These are phyloP conservation scores for Clivina fossor DNA, from an alignment of 2,888 invertebrate species.

Conservation along the genomic window DNA sequence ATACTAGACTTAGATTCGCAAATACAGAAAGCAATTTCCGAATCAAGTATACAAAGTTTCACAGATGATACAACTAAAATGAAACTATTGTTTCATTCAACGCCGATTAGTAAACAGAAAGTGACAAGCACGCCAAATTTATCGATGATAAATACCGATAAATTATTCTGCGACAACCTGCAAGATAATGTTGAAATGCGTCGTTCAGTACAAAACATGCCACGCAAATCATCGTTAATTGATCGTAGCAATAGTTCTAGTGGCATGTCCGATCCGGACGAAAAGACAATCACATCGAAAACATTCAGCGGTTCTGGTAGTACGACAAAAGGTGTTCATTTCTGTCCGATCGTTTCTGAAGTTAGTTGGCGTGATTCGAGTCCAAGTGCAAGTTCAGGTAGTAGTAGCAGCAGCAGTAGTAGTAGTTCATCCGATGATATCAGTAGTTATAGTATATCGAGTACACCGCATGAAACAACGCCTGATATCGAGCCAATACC, in stretches of 20 bases:
- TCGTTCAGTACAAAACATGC: constrained; percentile 63
- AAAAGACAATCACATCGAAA: constrained; percentile 46
- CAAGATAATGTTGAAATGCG: constrained; percentile 54
- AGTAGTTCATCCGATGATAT: constrained; percentile 36
- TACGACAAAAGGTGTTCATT: constrained; percentile 65
- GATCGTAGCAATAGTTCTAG: constrained; percentile 51
- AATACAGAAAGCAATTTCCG: constrained; percentile 52
- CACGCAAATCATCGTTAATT: constrained; percentile 56
- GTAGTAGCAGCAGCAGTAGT: constrained; percentile 48
- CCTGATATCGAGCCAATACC: constrained; percentile 29
- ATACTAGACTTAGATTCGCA: constrained; percentile 50
- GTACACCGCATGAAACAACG: constrained; percentile 45
- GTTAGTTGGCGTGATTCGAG: constrained; percentile 70
- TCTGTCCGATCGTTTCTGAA: constrained; percentile 78
- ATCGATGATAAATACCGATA: constrained; percentile 48
- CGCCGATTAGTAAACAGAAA: constrained; percentile 43
- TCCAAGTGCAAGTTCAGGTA: constrained; percentile 29
- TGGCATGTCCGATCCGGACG: constrained; percentile 49
- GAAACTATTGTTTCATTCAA: constrained; percentile 44
- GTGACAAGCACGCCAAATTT: constrained; percentile 66
- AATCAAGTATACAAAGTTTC: constrained; percentile 48
- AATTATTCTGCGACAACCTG: constrained; percentile 38
- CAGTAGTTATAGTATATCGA: constrained; percentile 48
- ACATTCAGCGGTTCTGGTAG: constrained; percentile 46
- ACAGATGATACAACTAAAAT: constrained; percentile 36